Conservation (phyloP, 2,888 invertebrate species). For the Ligdia adustata region DNA sequence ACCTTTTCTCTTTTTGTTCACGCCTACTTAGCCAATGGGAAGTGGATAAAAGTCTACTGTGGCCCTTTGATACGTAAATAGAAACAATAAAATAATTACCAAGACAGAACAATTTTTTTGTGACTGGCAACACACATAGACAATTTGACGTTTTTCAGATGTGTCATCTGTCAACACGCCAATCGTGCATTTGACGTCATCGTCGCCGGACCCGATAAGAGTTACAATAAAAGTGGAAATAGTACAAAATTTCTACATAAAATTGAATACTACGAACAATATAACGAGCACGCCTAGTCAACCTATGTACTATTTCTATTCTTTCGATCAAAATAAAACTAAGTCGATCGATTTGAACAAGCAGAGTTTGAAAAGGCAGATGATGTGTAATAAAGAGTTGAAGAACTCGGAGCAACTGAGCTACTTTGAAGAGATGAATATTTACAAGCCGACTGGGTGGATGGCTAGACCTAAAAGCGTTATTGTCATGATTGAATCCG, state of each 20-base stretch:
- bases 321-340: constrained; percentile 69
- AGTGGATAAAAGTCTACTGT: constrained; percentile 72
- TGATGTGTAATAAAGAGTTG: constrained; percentile 83
- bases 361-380: constrained; percentile 65
- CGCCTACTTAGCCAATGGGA: constrained; percentile 68
- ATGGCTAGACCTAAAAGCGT: constrained; percentile 76
- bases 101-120: constrained; percentile 10
- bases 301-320: constrained; percentile 81
- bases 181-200: constrained; percentile 88
- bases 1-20: constrained; percentile 70
- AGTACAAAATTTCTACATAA: constrained; percentile 84
- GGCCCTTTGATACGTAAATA: constrained; percentile 77
- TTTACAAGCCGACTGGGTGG: constrained; percentile 52
- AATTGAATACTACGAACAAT: constrained; percentile 66
- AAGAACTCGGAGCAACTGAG: constrained; percentile 44
- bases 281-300: constrained; percentile 74
- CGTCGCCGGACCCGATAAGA: constrained; percentile 81
- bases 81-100: constrained; percentile 8
- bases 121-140: constrained; percentile 21
- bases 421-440: constrained; percentile 44
- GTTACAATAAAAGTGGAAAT: constrained; percentile 85
- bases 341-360: constrained; percentile 51
- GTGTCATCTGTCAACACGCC: constrained; percentile 75
- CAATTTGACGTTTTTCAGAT: constrained; percentile 54
- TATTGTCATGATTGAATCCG: constrained; percentile 86